Evolutionary conservation across 2,113 vertebrate genomes (phyloP), one percentile per base, ranked within the genome.

Genomic region (Cephalopterus ornatus): DNA sequence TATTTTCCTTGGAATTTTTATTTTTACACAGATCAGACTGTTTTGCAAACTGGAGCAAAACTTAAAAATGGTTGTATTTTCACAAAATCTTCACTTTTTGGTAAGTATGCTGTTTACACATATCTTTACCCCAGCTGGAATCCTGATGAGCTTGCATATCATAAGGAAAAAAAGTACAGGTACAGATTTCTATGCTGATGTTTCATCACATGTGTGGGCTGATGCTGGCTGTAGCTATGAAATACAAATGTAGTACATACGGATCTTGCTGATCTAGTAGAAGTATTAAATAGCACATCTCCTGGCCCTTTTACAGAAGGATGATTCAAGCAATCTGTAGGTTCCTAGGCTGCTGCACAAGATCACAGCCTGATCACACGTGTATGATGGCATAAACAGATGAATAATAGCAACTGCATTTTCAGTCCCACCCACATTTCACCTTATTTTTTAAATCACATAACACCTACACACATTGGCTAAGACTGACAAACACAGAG

Each of bases 341-440:
- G 82, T 88, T 94, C 77, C 58, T 91, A 81, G 68, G 73, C 49
- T 89, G 76, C 92, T 92, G 67, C 85, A 83, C 47, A 58, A 86
- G 50, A 92, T 77, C 86, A 47, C 77, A 88, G 87, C 33, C 70
- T 41, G 47, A 96, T 94, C 92, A 91, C 94, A 91, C 17, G 1
- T 91, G 80, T 42, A 41, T 81, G 70, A 82, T 50, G 79, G 83
- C 76, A 93, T 74, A 92, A 95, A 95, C 37, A 86, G 85, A 96
- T 94, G 88, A 96, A 96, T 91, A 96, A 93, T 26, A 93, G 66
- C 76, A 91, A 87, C 70, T 86, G 66, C 80, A 58, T 89, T 94
- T 96, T 92, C 93, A 96, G 88, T 94, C 80, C 93, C 93, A 89
- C 83, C 93, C 83, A 89, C 66, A 82, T 81, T 86, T 94, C n/a